Evolutionary conservation across 2,113 vertebrate genomes (phyloP).

Genomic region (Phalacrocorax pelagicus): DNA sequence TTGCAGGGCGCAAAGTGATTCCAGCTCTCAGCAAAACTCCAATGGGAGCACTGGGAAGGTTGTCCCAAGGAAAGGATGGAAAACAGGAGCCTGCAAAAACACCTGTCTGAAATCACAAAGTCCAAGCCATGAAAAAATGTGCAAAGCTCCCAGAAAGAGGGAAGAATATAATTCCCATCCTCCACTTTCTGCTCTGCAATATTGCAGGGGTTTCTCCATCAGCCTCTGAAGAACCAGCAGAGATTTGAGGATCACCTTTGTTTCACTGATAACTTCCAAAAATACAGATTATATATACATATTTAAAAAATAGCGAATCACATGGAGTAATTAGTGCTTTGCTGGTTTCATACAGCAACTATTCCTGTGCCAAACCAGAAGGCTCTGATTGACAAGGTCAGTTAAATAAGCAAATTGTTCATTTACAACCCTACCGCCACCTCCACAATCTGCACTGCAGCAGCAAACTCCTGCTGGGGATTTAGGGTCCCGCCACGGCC

Average conservation of each 20-base stretch:
- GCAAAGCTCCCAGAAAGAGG: neutral
- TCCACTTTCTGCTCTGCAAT: neutral
- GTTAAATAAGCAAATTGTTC: neutral
- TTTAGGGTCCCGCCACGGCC: rapidly evolving
- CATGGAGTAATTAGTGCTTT: neutral
- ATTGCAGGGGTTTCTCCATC: neutral
- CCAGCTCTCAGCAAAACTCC: neutral
- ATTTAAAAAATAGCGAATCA: neutral
- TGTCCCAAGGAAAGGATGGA: rapidly evolving
- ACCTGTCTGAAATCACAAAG: neutral
- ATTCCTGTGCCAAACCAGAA: neutral
- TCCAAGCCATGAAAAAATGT: rapidly evolving
- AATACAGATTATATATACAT: neutral
- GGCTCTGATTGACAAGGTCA: slow-evolving; percentile 16
- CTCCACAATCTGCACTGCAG: neutral
- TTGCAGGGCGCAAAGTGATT: neutral
- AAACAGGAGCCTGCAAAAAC: rapidly evolving
- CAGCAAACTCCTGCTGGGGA: neutral
- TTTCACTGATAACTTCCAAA: neutral
- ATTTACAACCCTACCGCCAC: neutral
- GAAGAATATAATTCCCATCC: rapidly evolving
- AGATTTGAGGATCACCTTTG: neutral
- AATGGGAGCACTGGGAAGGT: rapidly evolving
- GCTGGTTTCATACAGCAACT: neutral
- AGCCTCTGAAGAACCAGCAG: neutral